Base-by-base conservation (phyloP, 2,113 vertebrate species). In the Macquaria ambigua region DNA sequence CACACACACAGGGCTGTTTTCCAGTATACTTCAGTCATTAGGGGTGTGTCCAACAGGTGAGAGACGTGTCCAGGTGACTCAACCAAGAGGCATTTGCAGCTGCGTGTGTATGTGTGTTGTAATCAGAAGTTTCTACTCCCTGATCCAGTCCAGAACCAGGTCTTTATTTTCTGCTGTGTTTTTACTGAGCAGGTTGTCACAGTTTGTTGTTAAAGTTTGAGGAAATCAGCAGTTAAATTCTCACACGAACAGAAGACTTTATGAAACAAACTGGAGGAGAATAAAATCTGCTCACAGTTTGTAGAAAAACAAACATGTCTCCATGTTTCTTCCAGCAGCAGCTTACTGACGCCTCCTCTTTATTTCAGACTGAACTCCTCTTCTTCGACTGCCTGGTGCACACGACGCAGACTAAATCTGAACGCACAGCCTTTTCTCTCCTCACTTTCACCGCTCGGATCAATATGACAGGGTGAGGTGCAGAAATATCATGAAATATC, bases 21-120 rank as follows among this genome's bases (percentile, higher is more conserved):
- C 63, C 34, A 62, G 28, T 70, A 11, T 14, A 39, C 21, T 64
- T 59, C 28, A 52, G 14, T 75, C 55, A 28, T 48, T 46, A 16
- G 68, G 20, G 71, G 77, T 37, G 46, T 79, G 66, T 79, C 66
- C 46, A 11, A 68, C 79, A 87, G 75, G 74, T 77, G 74, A 83
- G 58, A 56, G 50, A 61, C 9, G 61, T 68, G 66, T 81, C 59
- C 64, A 79, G 76, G 66, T 87, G 81, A 80, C 67, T 87, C 85
- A 76, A 1, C 58, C 6, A 0, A n/a, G 53, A 67, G 72, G 43
- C 7, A 87, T 84, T 56, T 77, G 61, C 61, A 62, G 66, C 53
- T 43, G n/a, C 43, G 66, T 61, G 52, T 63, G 63, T 68, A 41
- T 63, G 63, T 68, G 46, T 71, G 10, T 58, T 46, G 21, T 66